Evolutionary conservation across 1,140 invertebrate genomes (phyloP).

Genomic region (Apis dorsata): DNA sequence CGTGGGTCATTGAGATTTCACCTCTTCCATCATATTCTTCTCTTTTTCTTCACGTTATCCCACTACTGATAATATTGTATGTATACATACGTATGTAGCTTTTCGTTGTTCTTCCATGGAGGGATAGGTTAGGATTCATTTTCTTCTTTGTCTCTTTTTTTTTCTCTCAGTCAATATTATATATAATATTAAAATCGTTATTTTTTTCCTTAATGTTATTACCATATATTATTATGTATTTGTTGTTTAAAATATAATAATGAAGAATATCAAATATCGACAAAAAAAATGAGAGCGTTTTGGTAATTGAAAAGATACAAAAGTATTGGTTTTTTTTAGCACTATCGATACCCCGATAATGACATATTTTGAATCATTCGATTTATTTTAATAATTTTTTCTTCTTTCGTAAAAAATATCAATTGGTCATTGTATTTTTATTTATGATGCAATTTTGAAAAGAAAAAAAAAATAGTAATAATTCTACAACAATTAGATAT

Average conservation of each 20-base stretch:
- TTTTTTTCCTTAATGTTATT: not conserved
- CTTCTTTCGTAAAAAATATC: not conserved
- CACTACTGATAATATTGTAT: slow-evolving; percentile 26
- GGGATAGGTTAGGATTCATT: not conserved
- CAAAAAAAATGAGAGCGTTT: not conserved
- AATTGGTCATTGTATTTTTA: not conserved
- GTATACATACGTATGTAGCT: not conserved
- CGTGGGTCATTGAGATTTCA: slow-evolving; percentile 53
- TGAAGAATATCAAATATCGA: not conserved
- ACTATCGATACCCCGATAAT: not conserved
- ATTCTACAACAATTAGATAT: not conserved
- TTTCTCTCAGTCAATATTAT: no score
- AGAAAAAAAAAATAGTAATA: not conserved
- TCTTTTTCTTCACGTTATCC: slow-evolving; percentile 33
- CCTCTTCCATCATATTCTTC: slow-evolving; percentile 28
- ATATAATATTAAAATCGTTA: slow-evolving; percentile 24
- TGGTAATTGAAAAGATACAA: not conserved
- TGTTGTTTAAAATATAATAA: not conserved
- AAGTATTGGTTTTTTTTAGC: not conserved
- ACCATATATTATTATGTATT: no score
- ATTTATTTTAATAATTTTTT: not conserved
- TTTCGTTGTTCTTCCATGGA: not conserved
- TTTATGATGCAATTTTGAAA: not conserved
- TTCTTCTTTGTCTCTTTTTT: not conserved
- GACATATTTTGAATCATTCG: not conserved